Evolutionary conservation across 2,797 vertebrate species (phyloP).

Genomic region (Spondyliosoma cantharus): DNA sequence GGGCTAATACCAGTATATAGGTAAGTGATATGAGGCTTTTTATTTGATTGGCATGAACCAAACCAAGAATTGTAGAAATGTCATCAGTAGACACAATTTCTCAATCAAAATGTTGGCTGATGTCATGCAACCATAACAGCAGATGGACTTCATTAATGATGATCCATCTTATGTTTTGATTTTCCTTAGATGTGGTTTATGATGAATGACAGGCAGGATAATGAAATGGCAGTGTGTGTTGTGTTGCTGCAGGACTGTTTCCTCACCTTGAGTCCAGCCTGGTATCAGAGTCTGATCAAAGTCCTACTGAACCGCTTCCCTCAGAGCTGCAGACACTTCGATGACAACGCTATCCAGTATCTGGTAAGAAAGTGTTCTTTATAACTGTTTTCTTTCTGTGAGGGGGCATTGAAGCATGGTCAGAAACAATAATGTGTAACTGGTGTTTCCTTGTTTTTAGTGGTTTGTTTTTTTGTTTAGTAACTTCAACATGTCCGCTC

Average conservation of each 20-base stretch:
- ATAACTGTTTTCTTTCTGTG: neutral
- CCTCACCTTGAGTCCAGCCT: constrained; percentile 96
- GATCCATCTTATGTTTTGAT: too few species aligned
- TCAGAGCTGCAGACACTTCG: constrained; percentile 97
- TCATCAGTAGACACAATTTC: neutral
- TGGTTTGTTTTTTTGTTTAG: neutral
- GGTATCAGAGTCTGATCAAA: constrained; percentile 98
- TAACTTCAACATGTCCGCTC: neutral
- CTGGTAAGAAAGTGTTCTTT: constrained; percentile 85
- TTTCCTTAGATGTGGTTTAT: neutral
- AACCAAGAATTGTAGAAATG: neutral
- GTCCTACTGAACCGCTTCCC: constrained; percentile 95
- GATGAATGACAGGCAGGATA: neutral
- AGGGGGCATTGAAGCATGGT: neutral
- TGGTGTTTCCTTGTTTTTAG: neutral
- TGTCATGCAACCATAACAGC: neutral
- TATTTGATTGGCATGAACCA: too few species aligned
- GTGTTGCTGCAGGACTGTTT: constrained; percentile 90
- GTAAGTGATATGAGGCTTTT: too few species aligned
- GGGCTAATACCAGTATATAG: too few species aligned
- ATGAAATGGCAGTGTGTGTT: neutral
- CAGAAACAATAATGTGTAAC: neutral
- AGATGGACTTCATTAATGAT: too few species aligned
- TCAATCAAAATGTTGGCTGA: neutral
- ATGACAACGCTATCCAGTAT: constrained; percentile 93